phyloP scores from a whole-genome alignment of 1,140 invertebrate genomes.

The Drosophila bocki region DNA sequence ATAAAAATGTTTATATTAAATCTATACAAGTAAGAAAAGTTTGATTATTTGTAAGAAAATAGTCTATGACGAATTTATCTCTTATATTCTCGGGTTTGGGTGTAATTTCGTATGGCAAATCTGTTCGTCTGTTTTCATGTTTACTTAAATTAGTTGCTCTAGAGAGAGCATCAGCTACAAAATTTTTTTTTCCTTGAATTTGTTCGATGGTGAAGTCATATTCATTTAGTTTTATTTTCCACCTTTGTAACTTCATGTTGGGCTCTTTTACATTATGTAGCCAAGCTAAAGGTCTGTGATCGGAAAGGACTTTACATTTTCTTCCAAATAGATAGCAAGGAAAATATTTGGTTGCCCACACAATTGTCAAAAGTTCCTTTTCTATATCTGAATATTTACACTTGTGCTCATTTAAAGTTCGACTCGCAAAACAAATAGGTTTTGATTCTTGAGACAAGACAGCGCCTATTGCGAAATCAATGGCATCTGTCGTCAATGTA shows the following conservation, averaged over 20 bases:
- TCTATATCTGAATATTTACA: constrained; percentile 83
- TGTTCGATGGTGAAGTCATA: too few species aligned
- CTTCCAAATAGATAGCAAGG: constrained; percentile 85
- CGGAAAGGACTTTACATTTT: constrained; percentile 86
- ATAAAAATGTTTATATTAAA: background rate
- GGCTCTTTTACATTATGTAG: too few species aligned
- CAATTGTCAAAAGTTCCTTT: constrained; percentile 82
- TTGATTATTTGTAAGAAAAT: background rate
- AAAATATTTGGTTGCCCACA: constrained; percentile 86
- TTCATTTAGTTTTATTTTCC: too few species aligned
- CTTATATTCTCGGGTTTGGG: background rate
- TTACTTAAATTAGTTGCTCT: background rate
- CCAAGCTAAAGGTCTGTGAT: constrained; percentile 43
- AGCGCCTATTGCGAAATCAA: constrained; percentile 42
- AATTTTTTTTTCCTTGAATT: too few species aligned
- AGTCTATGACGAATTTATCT: background rate
- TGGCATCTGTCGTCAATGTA: constrained; percentile 62
- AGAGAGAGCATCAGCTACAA: too few species aligned
- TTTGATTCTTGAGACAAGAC: constrained; percentile 42
- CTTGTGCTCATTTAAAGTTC: constrained; percentile 84
- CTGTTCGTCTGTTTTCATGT: background rate
- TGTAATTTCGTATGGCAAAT: background rate
- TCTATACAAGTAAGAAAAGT: background rate
- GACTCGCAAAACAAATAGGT: constrained; percentile 84
- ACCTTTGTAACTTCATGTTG: too few species aligned